Percentiles rank a stretch among this genome's conserved stretches.
These are phyloP conservation scores for Scytalopus superciliaris DNA, from an alignment of 2,113 vertebrate genomes.

Conservation along the genomic window DNA sequence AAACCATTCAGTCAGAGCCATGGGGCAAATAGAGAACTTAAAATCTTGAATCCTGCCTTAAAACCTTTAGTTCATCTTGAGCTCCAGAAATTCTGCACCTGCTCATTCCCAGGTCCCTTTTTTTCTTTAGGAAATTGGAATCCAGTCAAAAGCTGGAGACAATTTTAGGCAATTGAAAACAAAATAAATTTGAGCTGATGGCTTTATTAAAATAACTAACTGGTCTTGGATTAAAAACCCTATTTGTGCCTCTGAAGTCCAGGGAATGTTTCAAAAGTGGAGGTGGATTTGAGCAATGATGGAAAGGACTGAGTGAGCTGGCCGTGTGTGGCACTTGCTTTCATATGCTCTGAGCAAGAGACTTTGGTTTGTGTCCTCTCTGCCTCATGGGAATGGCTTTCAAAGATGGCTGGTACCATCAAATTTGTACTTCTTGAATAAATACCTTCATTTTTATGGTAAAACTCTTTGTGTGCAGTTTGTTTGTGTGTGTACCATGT, in stretches of 20 bases:
- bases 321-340: conserved; percentile 1
- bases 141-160: conserved; percentile 30
- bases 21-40: conserved; percentile 52
- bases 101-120: neutral
- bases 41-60: conserved; percentile 61
- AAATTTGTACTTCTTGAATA: conserved; percentile 76
- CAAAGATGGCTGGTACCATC: conserved; percentile 77
- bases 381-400: conserved; percentile 72
- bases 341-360: conserved; percentile 41
- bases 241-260: conserved; percentile 70
- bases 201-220: conserved; percentile 46
- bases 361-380: conserved; percentile 45
- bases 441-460: conserved; percentile 73
- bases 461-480: neutral
- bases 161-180: neutral
- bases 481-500: conserved; percentile 5
- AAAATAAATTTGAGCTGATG: neutral
- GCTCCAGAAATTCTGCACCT: conserved; percentile 29
- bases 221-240: conserved; percentile 41
- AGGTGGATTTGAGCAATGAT: conserved; percentile 38
- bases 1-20: conserved; percentile 28
- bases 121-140: neutral
- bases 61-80: neutral
- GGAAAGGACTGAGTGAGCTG: neutral
- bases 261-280: conserved; percentile 58